Evolutionary conservation across 2,113 vertebrate genomes (phyloP).

Genomic region (Forbesichthys agassizii): DNA sequence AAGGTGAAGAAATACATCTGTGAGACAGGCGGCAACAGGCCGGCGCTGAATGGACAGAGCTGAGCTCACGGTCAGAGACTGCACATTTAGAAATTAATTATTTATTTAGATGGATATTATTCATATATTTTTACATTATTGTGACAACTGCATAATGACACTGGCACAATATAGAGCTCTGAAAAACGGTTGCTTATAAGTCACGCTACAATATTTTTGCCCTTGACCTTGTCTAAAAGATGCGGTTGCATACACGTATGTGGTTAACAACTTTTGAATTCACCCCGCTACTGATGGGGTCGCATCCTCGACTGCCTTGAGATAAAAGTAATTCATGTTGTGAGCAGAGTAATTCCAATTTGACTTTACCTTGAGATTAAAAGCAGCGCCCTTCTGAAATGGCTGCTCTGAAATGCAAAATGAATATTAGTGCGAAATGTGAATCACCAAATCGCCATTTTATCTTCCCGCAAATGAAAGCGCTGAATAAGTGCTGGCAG

Average conservation of each 20-base stretch:
- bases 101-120: too few species aligned
- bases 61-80: neutral
- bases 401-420: constrained; percentile 27
- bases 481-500: neutral
- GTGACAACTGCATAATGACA: too few species aligned
- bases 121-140: too few species aligned
- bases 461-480: constrained; percentile 38
- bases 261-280: too few species aligned
- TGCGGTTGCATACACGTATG: too few species aligned
- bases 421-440: constrained; percentile 26
- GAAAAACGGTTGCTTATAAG: constrained; percentile 6
- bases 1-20: constrained; percentile 25
- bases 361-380: constrained; percentile 48
- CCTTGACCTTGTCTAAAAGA: constrained; percentile 26
- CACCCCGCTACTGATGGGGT: too few species aligned
- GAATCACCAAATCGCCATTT: constrained; percentile 28
- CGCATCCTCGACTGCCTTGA: too few species aligned
- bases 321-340: constrained; percentile 46
- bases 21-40: neutral
- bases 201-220: constrained; percentile 12
- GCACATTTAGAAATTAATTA: neutral
- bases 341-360: constrained; percentile 55
- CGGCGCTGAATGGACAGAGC: constrained; percentile 5
- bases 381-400: constrained; percentile 31
- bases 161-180: too few species aligned